A percentile compares a stretch with the other conserved stretches of the same genome.
Conservation (phyloP, 2,113 vertebrate species). For the Dipodomys spectabilis region DNA sequence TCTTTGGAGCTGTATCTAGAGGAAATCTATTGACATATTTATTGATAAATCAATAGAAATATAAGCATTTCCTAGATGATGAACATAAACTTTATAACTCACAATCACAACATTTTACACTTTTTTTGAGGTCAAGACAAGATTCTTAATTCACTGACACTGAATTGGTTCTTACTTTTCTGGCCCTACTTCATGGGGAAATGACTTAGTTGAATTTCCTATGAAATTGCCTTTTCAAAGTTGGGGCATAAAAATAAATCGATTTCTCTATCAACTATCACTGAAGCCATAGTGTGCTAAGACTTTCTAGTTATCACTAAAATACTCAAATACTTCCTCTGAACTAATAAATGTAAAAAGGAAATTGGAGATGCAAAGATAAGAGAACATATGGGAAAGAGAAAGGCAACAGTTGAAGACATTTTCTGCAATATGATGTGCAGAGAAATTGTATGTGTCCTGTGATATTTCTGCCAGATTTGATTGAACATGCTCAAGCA, state of each 20-base stretch:
- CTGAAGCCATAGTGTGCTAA: background rate
- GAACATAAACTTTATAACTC: background rate
- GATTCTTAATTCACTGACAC: background rate
- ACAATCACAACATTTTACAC: background rate
- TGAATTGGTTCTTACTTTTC: background rate
- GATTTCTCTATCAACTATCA: background rate
- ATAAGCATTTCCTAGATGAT: background rate
- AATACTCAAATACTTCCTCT: background rate
- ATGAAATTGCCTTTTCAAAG: background rate
- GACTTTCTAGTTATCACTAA: background rate
- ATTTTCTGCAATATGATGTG: background rate
- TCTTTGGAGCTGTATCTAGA: background rate
- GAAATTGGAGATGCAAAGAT: background rate
- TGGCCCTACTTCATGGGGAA: background rate
- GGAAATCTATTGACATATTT: too few species aligned
- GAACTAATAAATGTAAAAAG: background rate
- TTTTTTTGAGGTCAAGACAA: background rate
- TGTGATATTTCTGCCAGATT: background rate
- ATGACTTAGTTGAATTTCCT: background rate
- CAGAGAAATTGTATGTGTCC: background rate
- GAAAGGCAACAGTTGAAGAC: background rate
- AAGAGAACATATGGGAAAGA: background rate
- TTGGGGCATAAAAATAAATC: background rate
- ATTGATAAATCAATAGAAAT: too few species aligned
- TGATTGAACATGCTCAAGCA: slow-evolving; percentile 11